Evolutionary conservation across 2,797 vertebrate genomes (phyloP).

Genomic region (Premnoplex brunnescens): DNA sequence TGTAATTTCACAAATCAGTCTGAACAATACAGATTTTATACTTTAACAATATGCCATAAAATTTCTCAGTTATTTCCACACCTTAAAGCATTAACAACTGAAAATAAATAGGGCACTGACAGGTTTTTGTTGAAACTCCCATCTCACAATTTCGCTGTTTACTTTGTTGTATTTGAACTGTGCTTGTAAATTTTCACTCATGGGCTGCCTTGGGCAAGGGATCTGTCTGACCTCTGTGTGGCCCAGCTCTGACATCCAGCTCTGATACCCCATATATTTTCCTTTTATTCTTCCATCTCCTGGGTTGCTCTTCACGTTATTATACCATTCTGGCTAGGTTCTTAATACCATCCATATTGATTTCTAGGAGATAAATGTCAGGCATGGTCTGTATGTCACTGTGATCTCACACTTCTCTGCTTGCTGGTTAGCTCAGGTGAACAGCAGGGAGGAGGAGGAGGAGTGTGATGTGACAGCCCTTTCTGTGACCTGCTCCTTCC

Average conservation of each 20-base stretch:
- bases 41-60: background rate
- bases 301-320: background rate
- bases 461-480: accelerated
- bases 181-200: background rate
- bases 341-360: background rate
- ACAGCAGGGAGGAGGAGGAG: background rate
- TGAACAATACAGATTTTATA: background rate
- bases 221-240: background rate
- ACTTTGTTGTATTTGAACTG: background rate
- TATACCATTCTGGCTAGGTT: background rate
- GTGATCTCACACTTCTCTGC: background rate
- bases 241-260: background rate
- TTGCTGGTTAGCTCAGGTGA: background rate
- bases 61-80: background rate
- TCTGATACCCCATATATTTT: background rate
- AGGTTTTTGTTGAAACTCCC: background rate
- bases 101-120: background rate
- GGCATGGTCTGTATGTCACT: accelerated
- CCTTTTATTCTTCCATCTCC: background rate
- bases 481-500: background rate
- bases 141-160: background rate
- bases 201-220: background rate
- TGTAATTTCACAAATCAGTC: background rate
- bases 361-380: constrained; percentile 1
- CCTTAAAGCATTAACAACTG: background rate